Conservation (phyloP, 1,140 invertebrate species). For the Zaprionus inermis region DNA sequence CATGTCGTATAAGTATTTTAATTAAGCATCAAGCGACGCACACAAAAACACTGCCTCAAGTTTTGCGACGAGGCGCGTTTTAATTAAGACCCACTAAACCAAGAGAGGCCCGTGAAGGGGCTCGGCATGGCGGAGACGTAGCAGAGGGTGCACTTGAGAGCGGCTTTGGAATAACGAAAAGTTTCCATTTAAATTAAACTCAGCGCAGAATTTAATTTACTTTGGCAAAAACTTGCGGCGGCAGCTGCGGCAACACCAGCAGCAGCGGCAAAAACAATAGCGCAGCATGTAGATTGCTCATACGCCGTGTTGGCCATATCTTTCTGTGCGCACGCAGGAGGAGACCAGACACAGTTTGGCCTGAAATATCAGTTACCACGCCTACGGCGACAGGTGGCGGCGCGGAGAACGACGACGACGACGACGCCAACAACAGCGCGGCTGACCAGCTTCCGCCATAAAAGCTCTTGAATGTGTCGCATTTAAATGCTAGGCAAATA, state of each 20-base stretch:
- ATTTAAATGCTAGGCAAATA: constrained; percentile 52
- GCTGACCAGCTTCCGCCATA: neutral
- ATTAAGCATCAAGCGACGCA: constrained; percentile 77
- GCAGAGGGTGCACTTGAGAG: constrained; percentile 1
- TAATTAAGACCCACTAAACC: constrained; percentile 78
- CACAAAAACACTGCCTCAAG: constrained; percentile 61
- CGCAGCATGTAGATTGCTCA: constrained; percentile 63
- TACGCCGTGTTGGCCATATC: constrained; percentile 42
- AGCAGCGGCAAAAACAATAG: constrained; percentile 21
- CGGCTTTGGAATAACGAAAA: constrained; percentile 51
- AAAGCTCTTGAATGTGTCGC: constrained; percentile 48
- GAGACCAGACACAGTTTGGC: constrained; percentile 26
- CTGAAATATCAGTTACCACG: constrained; percentile 68
- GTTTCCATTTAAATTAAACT: constrained; percentile 79
- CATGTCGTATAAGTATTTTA: constrained; percentile 82
- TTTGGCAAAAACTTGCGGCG: constrained; percentile 70
- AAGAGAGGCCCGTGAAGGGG: constrained; percentile 44
- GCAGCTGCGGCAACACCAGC: constrained; percentile 54
- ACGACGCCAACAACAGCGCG: constrained; percentile 27
- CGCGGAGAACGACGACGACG: constrained; percentile 31
- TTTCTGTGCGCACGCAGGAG: neutral
- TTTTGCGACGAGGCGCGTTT: constrained; percentile 66
- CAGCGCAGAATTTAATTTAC: constrained; percentile 78
- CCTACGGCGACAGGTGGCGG: constrained; percentile 72
- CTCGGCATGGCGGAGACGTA: neutral